Conservation (phyloP, 2,113 vertebrate species). For the Dipodomys merriami region DNA sequence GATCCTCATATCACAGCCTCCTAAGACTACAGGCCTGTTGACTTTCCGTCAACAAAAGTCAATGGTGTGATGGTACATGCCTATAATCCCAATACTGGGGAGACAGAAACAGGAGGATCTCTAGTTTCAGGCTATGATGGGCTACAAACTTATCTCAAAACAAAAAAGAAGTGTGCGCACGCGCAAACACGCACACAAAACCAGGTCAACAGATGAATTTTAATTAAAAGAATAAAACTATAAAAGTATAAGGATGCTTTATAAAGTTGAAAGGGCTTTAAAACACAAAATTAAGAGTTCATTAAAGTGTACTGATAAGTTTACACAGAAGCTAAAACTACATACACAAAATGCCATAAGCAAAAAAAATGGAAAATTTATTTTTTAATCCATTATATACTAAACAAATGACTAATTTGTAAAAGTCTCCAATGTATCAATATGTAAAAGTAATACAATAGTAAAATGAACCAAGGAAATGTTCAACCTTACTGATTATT, state of each 20-base stretch:
- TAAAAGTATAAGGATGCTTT: not conserved
- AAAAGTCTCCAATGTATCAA: not conserved
- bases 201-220: not conserved
- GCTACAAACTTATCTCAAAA: not conserved
- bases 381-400: not conserved
- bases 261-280: slow-evolving; percentile 15
- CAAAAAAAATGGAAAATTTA: not conserved
- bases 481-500: not conserved
- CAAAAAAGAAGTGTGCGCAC: too few relatives aligned
- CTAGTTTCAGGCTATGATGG: not conserved
- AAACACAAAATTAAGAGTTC: slow-evolving; percentile 14
- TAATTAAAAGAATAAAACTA: slow-evolving; percentile 19
- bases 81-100: not conserved
- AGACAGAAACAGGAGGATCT: not conserved
- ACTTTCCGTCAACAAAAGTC: too few relatives aligned
- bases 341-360: not conserved
- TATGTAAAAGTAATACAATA: not conserved
- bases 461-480: not conserved
- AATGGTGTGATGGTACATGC: too few relatives aligned
- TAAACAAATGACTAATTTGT: not conserved
- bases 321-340: slow-evolving; percentile 9
- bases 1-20: too few relatives aligned
- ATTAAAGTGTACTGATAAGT: not conserved
- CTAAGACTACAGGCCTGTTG: too few relatives aligned
- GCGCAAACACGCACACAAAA: not conserved